Conservation (phyloP, 2,797 vertebrate genomes). For the Leuciscus waleckii region DNA sequence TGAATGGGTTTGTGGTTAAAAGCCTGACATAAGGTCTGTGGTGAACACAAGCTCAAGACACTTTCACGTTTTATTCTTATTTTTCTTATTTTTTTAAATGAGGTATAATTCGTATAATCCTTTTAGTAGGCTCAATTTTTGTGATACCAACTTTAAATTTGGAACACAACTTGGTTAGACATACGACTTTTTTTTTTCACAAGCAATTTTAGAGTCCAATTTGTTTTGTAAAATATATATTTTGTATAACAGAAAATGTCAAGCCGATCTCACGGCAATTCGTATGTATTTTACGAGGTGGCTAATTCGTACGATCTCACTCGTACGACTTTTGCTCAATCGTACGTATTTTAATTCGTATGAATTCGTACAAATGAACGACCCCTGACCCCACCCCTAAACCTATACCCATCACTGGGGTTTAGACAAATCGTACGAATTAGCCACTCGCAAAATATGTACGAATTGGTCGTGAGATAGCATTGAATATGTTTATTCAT, state of each 20-base stretch:
- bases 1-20: not conserved
- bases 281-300: too few species aligned
- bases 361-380: too few species aligned
- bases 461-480: too few species aligned
- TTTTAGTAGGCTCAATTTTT: not conserved
- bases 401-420: too few species aligned
- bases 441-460: too few species aligned
- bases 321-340: too few species aligned
- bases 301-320: too few species aligned
- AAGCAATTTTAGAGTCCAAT: not conserved
- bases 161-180: not conserved
- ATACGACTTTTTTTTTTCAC: not conserved
- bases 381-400: too few species aligned
- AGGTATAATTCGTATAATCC: not conserved
- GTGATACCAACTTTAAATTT: not conserved
- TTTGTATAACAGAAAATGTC: not conserved
- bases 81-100: not conserved
- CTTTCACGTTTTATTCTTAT: not conserved
- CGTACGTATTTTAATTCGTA: too few species aligned
- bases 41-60: not conserved
- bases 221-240: not conserved
- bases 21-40: not conserved
- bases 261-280: too few species aligned
- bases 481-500: not conserved
- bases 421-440: too few species aligned